Evolutionary conservation across 2,888 invertebrate genomes (phyloP).

Genomic region (Phoenoteleia sp.): DNA sequence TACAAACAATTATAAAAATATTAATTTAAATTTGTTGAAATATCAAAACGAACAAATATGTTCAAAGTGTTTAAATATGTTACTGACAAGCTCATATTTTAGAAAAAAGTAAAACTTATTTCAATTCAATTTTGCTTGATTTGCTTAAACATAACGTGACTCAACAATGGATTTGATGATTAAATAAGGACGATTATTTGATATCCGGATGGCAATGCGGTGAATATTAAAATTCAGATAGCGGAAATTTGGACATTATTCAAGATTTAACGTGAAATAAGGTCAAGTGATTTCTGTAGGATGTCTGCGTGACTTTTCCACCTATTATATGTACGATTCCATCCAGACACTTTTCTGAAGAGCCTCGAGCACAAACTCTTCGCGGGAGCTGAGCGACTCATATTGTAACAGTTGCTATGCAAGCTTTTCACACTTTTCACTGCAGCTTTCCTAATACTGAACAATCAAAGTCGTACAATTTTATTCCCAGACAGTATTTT

Average conservation of each 20-base stretch:
- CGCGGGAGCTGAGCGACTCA: conserved; percentile 21
- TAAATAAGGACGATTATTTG: too few relatives aligned
- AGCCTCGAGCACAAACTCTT: conserved; percentile 63
- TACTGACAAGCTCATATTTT: too few relatives aligned
- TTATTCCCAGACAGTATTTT: background rate
- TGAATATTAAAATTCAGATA: background rate
- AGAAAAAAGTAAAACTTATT: too few relatives aligned
- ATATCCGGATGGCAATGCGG: too few relatives aligned
- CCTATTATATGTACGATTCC: conserved; percentile 63
- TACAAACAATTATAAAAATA: too few relatives aligned
- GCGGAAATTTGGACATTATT: conserved; percentile 34
- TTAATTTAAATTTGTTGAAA: too few relatives aligned
- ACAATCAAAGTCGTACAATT: conserved; percentile 16
- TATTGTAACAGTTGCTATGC: conserved; percentile 69
- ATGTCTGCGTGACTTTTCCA: conserved; percentile 66
- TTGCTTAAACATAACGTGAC: too few relatives aligned
- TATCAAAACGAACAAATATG: too few relatives aligned
- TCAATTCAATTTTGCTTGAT: too few relatives aligned
- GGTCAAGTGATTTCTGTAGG: conserved; percentile 65
- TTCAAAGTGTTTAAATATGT: too few relatives aligned
- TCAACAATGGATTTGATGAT: too few relatives aligned
- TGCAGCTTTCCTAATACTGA: conserved; percentile 36
- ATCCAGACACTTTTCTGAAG: conserved; percentile 67
- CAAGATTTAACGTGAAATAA: conserved; percentile 34
- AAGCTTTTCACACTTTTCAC: conserved; percentile 63